Conservation (phyloP, 53 echinoderm and acorn worm species). For the Zoroaster sp. region DNA sequence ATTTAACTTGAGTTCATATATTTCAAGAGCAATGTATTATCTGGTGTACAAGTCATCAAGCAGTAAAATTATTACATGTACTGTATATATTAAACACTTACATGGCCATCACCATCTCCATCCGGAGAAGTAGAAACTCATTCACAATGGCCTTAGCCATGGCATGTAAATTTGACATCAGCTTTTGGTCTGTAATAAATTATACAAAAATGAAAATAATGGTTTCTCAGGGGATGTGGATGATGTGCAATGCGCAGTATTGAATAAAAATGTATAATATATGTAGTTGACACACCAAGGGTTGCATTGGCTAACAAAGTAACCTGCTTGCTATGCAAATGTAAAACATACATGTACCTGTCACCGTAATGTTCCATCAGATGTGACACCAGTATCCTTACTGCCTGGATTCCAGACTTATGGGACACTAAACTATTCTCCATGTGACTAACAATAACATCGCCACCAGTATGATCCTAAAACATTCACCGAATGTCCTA, state of each 20-base stretch:
- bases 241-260: no score
- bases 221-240: no score
- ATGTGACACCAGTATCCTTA: background rate
- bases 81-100: no score
- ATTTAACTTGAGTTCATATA: no score
- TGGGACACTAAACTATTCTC: background rate
- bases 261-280: background rate
- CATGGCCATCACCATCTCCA: constrained; percentile 33
- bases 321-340: background rate
- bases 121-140: constrained; percentile 16
- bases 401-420: background rate
- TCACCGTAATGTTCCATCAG: background rate
- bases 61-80: no score
- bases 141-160: constrained; percentile 25
- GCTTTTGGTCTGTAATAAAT: background rate
- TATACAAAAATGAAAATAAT: no score
- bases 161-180: constrained; percentile 19
- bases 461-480: background rate
- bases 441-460: background rate
- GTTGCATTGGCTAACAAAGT: no score
- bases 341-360: background rate
- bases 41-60: no score
- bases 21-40: no score
- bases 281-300: background rate
- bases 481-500: background rate